phyloP scores from a whole-genome alignment of 2,888 invertebrate species.

The Oconnorella tubifera region DNA sequence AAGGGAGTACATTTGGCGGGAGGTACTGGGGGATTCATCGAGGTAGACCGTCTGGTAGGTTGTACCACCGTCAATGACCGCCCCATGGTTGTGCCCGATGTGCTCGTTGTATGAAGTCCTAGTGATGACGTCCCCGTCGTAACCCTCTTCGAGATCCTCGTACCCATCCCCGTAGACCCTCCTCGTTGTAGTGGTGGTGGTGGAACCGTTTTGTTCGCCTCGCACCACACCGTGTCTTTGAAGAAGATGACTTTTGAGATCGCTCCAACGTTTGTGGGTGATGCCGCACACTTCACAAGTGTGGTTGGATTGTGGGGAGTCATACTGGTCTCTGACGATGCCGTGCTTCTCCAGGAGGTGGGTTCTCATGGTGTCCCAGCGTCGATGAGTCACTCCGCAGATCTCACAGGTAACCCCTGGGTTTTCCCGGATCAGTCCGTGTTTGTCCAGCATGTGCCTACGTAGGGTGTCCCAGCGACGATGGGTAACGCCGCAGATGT shows the following conservation, averaged over 20 bases:
- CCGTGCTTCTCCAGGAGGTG: slow-evolving; percentile 2
- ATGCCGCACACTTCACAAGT: neutral
- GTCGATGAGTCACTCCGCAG: neutral
- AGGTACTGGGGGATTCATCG: neutral
- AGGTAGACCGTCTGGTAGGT: slow-evolving; percentile 3
- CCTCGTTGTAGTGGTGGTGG: neutral
- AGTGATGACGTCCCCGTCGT: too few relatives aligned
- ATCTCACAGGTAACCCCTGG: slow-evolving; percentile 4
- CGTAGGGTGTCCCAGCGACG: neutral
- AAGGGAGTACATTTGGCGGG: neutral
- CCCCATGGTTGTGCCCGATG: too few relatives aligned
- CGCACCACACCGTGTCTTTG: neutral
- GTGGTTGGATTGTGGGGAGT: neutral
- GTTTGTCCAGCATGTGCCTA: neutral
- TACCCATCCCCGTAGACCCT: neutral
- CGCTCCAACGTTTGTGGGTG: neutral
- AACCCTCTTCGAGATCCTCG: too few relatives aligned
- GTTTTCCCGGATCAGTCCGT: neutral
- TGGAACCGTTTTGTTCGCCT: neutral
- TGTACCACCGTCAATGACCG: too few relatives aligned
- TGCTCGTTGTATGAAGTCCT: too few relatives aligned
- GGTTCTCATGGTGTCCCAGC: slow-evolving; percentile 2
- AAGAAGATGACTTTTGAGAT: neutral
- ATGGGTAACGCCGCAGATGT: neutral
- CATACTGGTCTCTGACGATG: neutral